These are phyloP conservation scores for Anser brachyrhynchus DNA, from an alignment of 2,113 vertebrate genomes.

Conservation along the genomic window DNA sequence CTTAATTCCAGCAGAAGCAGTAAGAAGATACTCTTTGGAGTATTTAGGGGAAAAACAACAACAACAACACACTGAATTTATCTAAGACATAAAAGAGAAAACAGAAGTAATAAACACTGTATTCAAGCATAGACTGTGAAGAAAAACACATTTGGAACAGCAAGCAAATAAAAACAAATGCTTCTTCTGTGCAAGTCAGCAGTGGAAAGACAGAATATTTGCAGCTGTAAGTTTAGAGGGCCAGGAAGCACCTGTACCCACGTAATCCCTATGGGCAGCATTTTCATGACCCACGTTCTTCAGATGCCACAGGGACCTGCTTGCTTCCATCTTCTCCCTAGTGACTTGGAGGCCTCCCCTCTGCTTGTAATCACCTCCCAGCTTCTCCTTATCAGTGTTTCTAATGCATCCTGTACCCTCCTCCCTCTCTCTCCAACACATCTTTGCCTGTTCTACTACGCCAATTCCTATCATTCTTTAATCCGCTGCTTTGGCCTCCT, in stretches of 20 bases:
- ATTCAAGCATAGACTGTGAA: neutral
- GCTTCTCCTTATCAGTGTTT: neutral
- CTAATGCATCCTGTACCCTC: neutral
- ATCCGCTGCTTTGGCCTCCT: neutral
- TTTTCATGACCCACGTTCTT: neutral
- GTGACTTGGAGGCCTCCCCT: neutral
- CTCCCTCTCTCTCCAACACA: neutral
- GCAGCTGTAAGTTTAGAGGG: neutral
- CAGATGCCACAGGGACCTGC: neutral
- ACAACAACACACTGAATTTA: neutral
- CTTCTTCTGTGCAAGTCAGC: neutral
- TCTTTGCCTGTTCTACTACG: neutral
- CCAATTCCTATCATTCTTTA: neutral
- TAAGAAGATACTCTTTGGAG: neutral
- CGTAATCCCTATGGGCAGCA: neutral
- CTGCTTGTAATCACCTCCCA: neutral
- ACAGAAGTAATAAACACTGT: constrained; percentile 24
- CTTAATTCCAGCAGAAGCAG: neutral
- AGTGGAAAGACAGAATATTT: neutral
- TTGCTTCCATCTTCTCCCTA: fast-evolving
- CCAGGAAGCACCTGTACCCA: neutral
- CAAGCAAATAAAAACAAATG: constrained; percentile 16
- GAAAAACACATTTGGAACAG: neutral
- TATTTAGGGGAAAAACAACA: neutral
- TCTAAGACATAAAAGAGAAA: constrained; percentile 34